Conservation (phyloP, 2,888 invertebrate species). For the Dasysyrphus albostriatus region DNA sequence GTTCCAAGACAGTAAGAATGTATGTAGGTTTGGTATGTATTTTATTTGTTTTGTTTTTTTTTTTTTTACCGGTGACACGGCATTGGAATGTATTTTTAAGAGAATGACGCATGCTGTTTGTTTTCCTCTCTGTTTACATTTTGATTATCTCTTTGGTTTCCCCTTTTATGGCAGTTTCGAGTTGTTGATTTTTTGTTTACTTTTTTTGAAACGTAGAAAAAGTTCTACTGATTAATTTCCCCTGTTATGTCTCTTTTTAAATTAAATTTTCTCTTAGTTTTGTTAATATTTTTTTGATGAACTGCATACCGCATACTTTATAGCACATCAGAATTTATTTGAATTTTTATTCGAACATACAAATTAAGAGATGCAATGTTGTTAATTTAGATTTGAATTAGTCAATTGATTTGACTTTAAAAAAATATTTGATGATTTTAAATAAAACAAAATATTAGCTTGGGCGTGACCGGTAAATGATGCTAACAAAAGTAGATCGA, state of each 20-base stretch:
- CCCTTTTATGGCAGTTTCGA: slow-evolving; percentile 8
- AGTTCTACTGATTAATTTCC: neutral
- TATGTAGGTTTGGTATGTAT: too few relatives aligned
- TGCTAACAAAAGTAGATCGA: too few relatives aligned
- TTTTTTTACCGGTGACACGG: neutral
- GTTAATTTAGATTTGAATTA: too few relatives aligned
- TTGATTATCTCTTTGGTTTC: slow-evolving; percentile 26
- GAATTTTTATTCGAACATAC: too few relatives aligned
- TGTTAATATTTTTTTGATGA: neutral
- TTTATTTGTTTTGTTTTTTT: neutral
- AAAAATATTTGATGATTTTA: too few relatives aligned
- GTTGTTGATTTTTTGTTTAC: neutral
- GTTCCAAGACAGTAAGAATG: neutral
- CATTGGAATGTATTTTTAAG: slow-evolving; percentile 2
- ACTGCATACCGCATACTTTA: too few relatives aligned
- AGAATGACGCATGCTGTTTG: slow-evolving; percentile 3
- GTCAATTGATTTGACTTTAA: too few relatives aligned
- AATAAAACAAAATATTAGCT: too few relatives aligned
- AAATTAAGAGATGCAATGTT: too few relatives aligned
- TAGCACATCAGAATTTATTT: too few relatives aligned
- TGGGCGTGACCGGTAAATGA: too few relatives aligned
- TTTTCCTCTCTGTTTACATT: slow-evolving; percentile 36
- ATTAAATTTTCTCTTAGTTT: neutral
- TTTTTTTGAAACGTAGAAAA: slow-evolving; percentile 41
- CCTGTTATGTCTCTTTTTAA: neutral